Evolutionary conservation across 2,888 invertebrate species (phyloP).

Genomic region (Caenorhabditis sp.): DNA sequence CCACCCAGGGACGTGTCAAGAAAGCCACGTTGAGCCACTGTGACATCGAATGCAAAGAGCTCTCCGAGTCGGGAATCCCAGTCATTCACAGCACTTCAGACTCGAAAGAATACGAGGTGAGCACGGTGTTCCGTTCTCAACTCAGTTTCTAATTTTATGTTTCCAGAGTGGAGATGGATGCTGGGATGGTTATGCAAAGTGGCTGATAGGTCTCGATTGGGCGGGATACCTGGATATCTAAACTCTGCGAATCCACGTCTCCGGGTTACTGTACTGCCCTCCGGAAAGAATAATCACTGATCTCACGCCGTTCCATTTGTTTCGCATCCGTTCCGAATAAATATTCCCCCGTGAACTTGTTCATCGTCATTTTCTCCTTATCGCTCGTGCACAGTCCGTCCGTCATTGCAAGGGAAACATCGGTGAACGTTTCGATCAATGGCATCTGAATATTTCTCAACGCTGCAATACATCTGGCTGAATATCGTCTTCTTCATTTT

Average conservation of each 20-base stretch:
- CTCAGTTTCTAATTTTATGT: too few species aligned
- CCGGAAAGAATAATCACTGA: neutral
- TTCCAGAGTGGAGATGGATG: constrained; percentile 23
- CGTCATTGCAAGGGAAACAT: too few species aligned
- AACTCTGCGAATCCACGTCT: neutral
- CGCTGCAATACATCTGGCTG: constrained; percentile 48
- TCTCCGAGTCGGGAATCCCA: constrained; percentile 56
- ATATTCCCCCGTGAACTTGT: constrained; percentile 10
- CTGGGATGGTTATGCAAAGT: constrained; percentile 48
- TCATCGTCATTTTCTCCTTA: too few species aligned
- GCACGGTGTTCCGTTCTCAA: too few species aligned
- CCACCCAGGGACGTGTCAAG: constrained; percentile 37
- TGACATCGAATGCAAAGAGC: constrained; percentile 46
- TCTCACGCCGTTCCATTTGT: neutral
- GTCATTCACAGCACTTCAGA: constrained; percentile 14
- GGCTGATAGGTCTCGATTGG: constrained; percentile 71
- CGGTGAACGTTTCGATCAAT: constrained; percentile 24
- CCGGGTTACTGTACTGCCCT: neutral
- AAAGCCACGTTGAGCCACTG: constrained; percentile 40
- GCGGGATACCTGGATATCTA: constrained; percentile 62
- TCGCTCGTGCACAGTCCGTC: too few species aligned
- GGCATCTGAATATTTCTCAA: constrained; percentile 43
- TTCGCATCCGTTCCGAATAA: neutral
- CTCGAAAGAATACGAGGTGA: constrained; percentile 14
- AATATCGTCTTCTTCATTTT: constrained; percentile 49